Evolutionary conservation across 2,797 vertebrate species (phyloP).

Genomic region (Adrianichthys oophorus): DNA sequence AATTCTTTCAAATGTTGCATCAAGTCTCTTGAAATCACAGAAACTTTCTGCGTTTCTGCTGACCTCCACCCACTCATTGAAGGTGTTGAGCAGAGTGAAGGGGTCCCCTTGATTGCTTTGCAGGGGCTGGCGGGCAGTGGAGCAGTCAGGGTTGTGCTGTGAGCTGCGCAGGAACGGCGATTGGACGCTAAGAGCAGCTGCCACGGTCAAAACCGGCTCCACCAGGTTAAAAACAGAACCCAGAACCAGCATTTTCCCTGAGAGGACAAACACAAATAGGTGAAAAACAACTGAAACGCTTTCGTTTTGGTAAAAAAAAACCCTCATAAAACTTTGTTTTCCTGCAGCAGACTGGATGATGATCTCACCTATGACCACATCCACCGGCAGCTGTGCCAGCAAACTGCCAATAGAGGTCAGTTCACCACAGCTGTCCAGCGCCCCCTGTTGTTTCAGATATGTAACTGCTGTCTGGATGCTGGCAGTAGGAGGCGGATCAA

Average conservation of each 20-base stretch:
- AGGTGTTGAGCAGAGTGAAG: constrained; percentile 88
- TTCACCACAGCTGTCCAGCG: constrained; percentile 77
- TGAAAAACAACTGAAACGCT: not conserved
- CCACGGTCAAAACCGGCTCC: constrained; percentile 86
- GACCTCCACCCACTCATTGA: constrained; percentile 93
- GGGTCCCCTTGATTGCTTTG: constrained; percentile 90
- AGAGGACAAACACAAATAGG: not conserved
- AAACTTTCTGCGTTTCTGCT: constrained; percentile 16
- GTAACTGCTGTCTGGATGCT: constrained; percentile 88
- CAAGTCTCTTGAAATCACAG: not conserved
- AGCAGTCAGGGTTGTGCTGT: constrained; percentile 80
- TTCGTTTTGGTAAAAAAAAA: not conserved
- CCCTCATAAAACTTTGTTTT: not conserved
- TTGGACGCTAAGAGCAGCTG: constrained; percentile 86
- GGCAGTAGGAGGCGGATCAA: constrained; percentile 85
- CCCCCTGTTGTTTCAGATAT: constrained; percentile 89
- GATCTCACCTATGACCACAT: constrained; percentile 88
- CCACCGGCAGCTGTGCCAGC: constrained; percentile 89
- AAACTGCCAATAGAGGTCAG: constrained; percentile 88
- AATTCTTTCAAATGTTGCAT: not conserved
- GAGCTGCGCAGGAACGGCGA: constrained; percentile 86
- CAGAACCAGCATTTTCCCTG: constrained; percentile 92
- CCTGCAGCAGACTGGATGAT: not conserved
- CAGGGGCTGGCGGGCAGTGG: constrained; percentile 79
- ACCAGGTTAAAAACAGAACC: constrained; percentile 84